Percentiles rank a stretch among this genome's conserved stretches.
Conservation (phyloP, 2,888 invertebrate genomes). For the Alviniconcha strummeri region DNA sequence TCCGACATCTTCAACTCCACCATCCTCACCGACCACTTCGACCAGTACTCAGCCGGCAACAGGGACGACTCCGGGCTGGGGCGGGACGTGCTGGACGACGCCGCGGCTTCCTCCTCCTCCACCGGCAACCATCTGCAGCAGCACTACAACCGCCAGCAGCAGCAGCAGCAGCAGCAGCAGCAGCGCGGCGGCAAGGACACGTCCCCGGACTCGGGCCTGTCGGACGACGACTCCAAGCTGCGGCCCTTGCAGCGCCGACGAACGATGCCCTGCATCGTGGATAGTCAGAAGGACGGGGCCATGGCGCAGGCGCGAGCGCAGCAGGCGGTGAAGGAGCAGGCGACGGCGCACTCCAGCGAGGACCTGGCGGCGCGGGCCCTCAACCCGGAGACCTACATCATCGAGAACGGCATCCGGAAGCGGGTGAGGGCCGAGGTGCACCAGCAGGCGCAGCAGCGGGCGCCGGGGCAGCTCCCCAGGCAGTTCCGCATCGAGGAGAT, state of each 20-base stretch:
- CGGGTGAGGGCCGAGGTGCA: slow-evolving; percentile 65
- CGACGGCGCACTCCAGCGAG: slow-evolving; percentile 65
- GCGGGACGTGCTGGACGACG: slow-evolving; percentile 54
- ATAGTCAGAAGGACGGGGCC: slow-evolving; percentile 35
- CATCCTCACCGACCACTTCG: slow-evolving; percentile 72
- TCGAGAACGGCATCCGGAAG: slow-evolving; percentile 72
- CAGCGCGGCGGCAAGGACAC: slow-evolving; percentile 54
- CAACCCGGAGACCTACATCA: slow-evolving; percentile 68
- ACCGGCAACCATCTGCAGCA: slow-evolving; percentile 7
- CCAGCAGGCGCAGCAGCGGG: slow-evolving; percentile 35
- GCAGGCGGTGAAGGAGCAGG: slow-evolving; percentile 46
- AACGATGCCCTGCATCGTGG: slow-evolving; percentile 70
- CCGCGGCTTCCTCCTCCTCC: slow-evolving; percentile 37
- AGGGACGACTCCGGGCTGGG: slow-evolving; percentile 67
- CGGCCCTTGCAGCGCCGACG: slow-evolving; percentile 65
- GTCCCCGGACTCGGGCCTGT: slow-evolving; percentile 69
- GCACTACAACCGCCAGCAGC: slow-evolving; percentile 5
- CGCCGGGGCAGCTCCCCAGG: slow-evolving; percentile 57
- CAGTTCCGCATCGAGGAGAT: slow-evolving; percentile 83
- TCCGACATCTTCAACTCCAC: slow-evolving; percentile 70
- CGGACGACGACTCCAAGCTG: slow-evolving; percentile 59
- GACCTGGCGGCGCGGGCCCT: slow-evolving; percentile 54
- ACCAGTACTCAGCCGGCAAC: slow-evolving; percentile 68
- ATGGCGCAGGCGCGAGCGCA: slow-evolving; percentile 28
- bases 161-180: neutral